Conservation (phyloP, 2,797 vertebrate species). For the Chrysocyon brachyurus region DNA sequence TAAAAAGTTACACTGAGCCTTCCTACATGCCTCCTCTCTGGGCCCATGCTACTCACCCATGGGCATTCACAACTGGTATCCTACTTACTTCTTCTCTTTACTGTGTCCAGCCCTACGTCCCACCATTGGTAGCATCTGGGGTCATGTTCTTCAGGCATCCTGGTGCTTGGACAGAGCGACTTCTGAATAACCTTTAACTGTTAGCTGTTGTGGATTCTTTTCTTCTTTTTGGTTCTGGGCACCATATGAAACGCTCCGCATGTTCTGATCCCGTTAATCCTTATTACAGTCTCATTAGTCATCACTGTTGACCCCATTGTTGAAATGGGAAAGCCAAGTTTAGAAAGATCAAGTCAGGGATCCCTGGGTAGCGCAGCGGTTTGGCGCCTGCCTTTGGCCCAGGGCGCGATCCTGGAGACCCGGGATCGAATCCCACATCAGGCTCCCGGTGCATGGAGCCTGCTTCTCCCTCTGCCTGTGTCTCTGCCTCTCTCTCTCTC, state of each 20-base stretch:
- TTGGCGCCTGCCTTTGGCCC: too few species aligned
- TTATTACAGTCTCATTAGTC: neutral
- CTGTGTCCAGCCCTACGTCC: neutral
- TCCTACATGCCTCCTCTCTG: neutral
- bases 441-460: too few species aligned
- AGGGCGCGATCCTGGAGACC: too few species aligned
- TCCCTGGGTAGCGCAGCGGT: too few species aligned
- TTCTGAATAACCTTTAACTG: neutral
- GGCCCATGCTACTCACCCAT: neutral
- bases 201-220: neutral
- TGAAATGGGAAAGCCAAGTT: neutral
- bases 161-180: neutral
- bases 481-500: too few species aligned
- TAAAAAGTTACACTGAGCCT: neutral
- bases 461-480: too few species aligned
- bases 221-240: neutral
- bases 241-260: neutral
- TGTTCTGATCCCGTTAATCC: neutral
- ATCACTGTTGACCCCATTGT: neutral
- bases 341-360: neutral
- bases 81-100: neutral
- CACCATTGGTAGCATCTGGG: neutral
- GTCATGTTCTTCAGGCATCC: neutral
- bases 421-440: too few species aligned
- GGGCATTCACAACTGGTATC: neutral